Evolutionary conservation across 2,113 vertebrate genomes (phyloP), one percentile per base, ranked within the genome.

Genomic region (Benitochromis conjunctus): DNA sequence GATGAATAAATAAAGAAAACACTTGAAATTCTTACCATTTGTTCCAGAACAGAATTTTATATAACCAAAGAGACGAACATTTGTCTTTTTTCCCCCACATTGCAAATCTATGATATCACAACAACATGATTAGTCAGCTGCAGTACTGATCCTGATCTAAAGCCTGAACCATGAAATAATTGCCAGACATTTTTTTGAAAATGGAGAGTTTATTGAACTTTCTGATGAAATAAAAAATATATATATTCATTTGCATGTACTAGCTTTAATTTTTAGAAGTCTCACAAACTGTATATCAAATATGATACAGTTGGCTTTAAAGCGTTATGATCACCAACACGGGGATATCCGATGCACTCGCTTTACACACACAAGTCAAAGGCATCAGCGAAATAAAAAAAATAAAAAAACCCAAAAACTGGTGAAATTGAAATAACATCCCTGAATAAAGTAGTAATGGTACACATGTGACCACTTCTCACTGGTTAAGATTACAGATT

Each of bases 401-500:
- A 1, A 16, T 9, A 13, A 3, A 13, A 24, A 2, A 29, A 58
- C n/a, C n/a, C n/a, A 1, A 29, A 13, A 0, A 0, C 62, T 43
- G 36, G n/a, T 6, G 57, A 69, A 43, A 26, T 9, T 69, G 13
- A 51, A 51, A 19, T 51, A 18, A 51, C 6, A 19, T 7, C 16
- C 48, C 16, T 18, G 48, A 41, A 21, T 66, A 41, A 66, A 66
- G 0, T 43, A 2, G n/a, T 66, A 7, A 14, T 21, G n/a, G 4
- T 24, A 21, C 62, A 24, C 64, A 43, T 43, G 38, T 43, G 14
- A 24, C 64, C 41, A 71, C 38, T 71, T 71, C 38, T 46, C 5
- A 4, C 66, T 29, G 14, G 1, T 74, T 46, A 11, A 48, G 14
- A 71, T 71, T 38, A 66, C 34, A 38, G 14, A 9, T 46, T 26